Percentiles rank a stretch among this genome's conserved stretches.
phyloP scores from a whole-genome alignment of 1,140 invertebrate species.

The Whitmania pigra region DNA sequence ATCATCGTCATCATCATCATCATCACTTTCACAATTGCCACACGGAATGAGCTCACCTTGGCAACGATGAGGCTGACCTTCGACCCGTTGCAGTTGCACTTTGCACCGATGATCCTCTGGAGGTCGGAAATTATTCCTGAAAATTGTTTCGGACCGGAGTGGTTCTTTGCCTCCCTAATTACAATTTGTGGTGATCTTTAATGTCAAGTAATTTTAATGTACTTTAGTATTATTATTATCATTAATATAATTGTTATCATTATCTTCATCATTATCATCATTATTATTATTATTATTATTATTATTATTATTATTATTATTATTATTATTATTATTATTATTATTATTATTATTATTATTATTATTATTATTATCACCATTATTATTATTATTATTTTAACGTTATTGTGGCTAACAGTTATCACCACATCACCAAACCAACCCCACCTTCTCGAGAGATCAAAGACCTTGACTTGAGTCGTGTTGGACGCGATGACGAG shows the following conservation, averaged over 20 bases:
- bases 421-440: background rate
- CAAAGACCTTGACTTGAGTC: conserved; percentile 75
- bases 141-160: conserved; percentile 48
- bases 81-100: conserved; percentile 67
- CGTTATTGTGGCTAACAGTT: background rate
- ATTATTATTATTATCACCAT: conserved; percentile 3
- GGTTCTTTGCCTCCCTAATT: conserved; percentile 47
- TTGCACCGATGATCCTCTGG: conserved; percentile 71
- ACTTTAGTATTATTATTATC: too few species aligned
- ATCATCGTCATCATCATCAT: too few species aligned
- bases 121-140: conserved; percentile 57
- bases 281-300: too few species aligned
- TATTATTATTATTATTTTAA: background rate
- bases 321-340: conserved; percentile 1
- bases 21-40: too few species aligned
- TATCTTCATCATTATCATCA: too few species aligned
- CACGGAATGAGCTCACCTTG: conserved; percentile 43
- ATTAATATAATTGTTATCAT: too few species aligned
- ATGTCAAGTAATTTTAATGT: too few species aligned
- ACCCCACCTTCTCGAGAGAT: conserved; percentile 63
- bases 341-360: background rate
- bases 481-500: conserved; percentile 71
- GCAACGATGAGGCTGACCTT: conserved; percentile 73
- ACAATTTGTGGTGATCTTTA: background rate
- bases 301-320: too few species aligned